Conservation (phyloP, 2,888 invertebrate genomes). For the Hedya salicella region DNA sequence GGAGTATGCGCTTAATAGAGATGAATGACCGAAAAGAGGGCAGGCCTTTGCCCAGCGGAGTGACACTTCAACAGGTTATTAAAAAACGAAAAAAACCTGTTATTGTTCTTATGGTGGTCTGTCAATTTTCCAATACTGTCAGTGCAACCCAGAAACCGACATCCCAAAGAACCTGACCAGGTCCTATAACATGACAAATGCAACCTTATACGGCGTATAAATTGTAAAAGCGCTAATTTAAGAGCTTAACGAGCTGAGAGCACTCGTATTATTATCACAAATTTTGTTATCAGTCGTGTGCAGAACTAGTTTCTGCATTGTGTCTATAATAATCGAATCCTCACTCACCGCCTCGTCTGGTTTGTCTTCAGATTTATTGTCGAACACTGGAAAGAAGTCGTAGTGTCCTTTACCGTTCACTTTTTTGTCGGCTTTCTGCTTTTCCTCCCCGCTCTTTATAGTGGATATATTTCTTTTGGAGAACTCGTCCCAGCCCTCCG, state of each 20-base stretch:
- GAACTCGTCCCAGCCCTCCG: constrained; percentile 77
- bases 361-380: constrained; percentile 67
- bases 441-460: constrained; percentile 65
- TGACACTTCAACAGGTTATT: too few relatives aligned
- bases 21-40: too few relatives aligned
- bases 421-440: constrained; percentile 61
- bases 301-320: constrained; percentile 83
- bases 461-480: constrained; percentile 73
- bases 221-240: constrained; percentile 55
- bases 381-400: constrained; percentile 79
- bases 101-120: too few relatives aligned
- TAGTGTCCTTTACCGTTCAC: constrained; percentile 74
- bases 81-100: too few relatives aligned
- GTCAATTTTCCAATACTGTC: constrained; percentile 7
- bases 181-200: neutral
- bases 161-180: constrained; percentile 19
- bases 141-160: constrained; percentile 17
- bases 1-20: too few relatives aligned
- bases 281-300: constrained; percentile 83
- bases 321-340: constrained; percentile 79
- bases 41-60: too few relatives aligned
- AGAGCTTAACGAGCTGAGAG: constrained; percentile 80
- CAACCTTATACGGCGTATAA: constrained; percentile 53
- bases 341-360: constrained; percentile 58
- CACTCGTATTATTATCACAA: constrained; percentile 83